Percentiles rank a stretch among this genome's conserved stretches.
These are phyloP conservation scores for Hemitrygon akajei DNA, from an alignment of 2,797 vertebrate genomes.

Conservation along the genomic window DNA sequence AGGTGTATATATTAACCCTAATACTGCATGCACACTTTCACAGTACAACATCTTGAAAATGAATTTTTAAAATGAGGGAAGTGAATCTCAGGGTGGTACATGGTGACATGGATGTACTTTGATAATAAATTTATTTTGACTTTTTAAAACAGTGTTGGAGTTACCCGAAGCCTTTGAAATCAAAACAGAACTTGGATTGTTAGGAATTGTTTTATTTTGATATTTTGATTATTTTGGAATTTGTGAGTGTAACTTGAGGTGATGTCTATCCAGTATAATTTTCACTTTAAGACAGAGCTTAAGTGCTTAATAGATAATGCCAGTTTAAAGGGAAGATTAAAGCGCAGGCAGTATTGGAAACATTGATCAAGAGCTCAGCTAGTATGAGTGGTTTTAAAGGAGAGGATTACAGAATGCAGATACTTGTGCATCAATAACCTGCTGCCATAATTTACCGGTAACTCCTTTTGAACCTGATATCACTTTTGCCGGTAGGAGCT, in stretches of 20 bases:
- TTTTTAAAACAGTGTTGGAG: neutral
- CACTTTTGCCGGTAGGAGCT: too few relatives aligned
- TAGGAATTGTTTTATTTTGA: neutral
- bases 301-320: neutral
- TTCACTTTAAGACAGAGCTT: neutral
- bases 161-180: neutral
- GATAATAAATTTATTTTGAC: too few relatives aligned
- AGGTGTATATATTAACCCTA: neutral
- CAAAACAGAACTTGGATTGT: neutral
- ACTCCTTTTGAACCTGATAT: too few relatives aligned
- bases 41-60: neutral
- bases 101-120: too few relatives aligned
- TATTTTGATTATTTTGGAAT: neutral
- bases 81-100: too few relatives aligned
- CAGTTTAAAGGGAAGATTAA: neutral
- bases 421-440: too few relatives aligned
- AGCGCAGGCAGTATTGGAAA: neutral
- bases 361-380: neutral
- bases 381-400: neutral
- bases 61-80: too few relatives aligned
- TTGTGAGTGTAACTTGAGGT: neutral
- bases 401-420: neutral
- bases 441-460: too few relatives aligned
- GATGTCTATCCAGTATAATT: neutral
- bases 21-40: too few relatives aligned